Evolutionary conservation across 1,140 invertebrate genomes (phyloP), one percentile per base, ranked within the genome.

Genomic region (Philotrypesis tridentata): DNA sequence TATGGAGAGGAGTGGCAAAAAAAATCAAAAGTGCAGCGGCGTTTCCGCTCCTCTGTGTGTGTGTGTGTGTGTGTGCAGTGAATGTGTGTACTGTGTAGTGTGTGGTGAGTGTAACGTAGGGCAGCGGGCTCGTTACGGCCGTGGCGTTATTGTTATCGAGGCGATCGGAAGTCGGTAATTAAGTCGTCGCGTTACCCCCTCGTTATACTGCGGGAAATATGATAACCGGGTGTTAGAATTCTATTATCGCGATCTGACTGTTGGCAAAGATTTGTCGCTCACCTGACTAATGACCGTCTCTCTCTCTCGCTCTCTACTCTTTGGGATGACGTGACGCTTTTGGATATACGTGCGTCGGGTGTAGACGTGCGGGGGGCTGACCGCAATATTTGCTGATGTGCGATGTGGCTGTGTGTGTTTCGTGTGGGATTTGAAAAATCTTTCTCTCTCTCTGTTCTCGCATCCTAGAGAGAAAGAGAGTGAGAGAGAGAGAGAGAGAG

Each of bases 11-110:
- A 78, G 48, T n/a, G 48, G 63, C 72, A 33, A 78, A 43, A 29
- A 61, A 61, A 43, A 76, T 33, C 6, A 72, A 73, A 73, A 55
- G 71, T 29, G 23, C 71, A 27, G 43, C 73, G 82, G 63, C 67
- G 31, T 67, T 77, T 27, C 60, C 17, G 25, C 33, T 25, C 43
- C 72, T 74, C 43, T 74, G 25, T 65, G 25, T 27, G 8, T 65
- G 8, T 65, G 9, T 65, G 9, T 37, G 33, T 37, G 9, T 9
- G 9, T 37, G 33, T 37, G 33, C n/a, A n/a, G n/a, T n/a, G n/a
- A n/a, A n/a, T n/a, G n/a, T n/a, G n/a, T n/a, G n/a, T n/a, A n/a
- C n/a, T n/a, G n/a, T n/a, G n/a, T n/a, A n/a, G n/a, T n/a, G n/a
- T n/a, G n/a, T n/a, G n/a, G n/a, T n/a, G n/a, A n/a, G n/a, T n/a